phyloP scores from a whole-genome alignment of 1,140 invertebrate genomes.

The Listronotus oregonensis region DNA sequence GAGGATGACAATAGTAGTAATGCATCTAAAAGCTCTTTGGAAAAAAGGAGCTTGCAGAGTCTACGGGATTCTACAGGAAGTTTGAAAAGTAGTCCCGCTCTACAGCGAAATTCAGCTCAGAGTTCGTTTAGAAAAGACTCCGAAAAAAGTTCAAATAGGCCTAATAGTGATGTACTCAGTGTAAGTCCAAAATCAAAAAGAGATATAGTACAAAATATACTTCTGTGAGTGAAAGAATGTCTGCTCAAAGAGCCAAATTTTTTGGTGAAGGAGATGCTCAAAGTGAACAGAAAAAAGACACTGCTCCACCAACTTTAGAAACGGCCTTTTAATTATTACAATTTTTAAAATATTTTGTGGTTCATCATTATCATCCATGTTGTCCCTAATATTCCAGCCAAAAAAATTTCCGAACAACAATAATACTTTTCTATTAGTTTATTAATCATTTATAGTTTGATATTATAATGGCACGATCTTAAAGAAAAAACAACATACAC shows the following conservation, averaged over 20 bases:
- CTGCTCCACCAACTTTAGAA: slow-evolving; percentile 61
- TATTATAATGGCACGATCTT: too few species aligned
- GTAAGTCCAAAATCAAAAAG: slow-evolving; percentile 11
- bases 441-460: too few species aligned
- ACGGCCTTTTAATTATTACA: slow-evolving; percentile 61
- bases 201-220: slow-evolving; percentile 47
- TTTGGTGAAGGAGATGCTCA: slow-evolving; percentile 49
- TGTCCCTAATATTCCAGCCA: too few species aligned
- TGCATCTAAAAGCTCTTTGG: slow-evolving; percentile 24
- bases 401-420: too few species aligned
- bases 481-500: too few species aligned
- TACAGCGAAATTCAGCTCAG: slow-evolving; percentile 52
- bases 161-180: slow-evolving; percentile 22
- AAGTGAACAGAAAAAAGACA: slow-evolving; percentile 32
- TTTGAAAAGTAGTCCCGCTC: slow-evolving; percentile 42
- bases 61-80: neutral
- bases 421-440: too few species aligned
- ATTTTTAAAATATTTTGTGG: too few species aligned
- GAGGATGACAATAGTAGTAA: slow-evolving; percentile 68
- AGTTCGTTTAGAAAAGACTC: slow-evolving; percentile 8
- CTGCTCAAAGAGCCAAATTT: slow-evolving; percentile 63
- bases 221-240: slow-evolving; percentile 59
- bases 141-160: slow-evolving; percentile 29
- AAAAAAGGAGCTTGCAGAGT: slow-evolving; percentile 19
- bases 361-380: too few species aligned